Evolutionary conservation across 1,140 invertebrate species (phyloP), one percentile per base, ranked within the genome.

Genomic region (Hirudo medicinalis): DNA sequence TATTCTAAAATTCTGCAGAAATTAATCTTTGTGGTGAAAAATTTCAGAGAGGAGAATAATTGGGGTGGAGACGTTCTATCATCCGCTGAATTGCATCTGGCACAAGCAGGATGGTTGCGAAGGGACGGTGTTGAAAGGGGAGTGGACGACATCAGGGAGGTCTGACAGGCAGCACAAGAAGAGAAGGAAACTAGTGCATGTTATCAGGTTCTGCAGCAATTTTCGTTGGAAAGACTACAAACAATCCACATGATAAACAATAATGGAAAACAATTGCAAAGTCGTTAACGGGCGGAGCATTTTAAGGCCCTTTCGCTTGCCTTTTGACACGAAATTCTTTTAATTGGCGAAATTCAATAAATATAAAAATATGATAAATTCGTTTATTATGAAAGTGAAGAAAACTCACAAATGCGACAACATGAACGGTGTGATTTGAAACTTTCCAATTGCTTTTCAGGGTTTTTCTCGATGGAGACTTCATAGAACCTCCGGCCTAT

Each of bases 41-140:
- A 53, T 70, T 70, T 53, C 60, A 74, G 73, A 74, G n/a, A 36
- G 70, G 27, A 55, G 73, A 32, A 57, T 74, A 25, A 74, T 74
- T 20, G 60, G 73, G 1, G 70, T 74, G 36, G 73, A 74, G 43
- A 72, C 73, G 22, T 74, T 74, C 49, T 74, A 74, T 60, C 73
- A 74, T 40, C 73, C 73, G 9, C 43, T 74, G 25, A 67, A 63
- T 32, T 60, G 70, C 53, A 71, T 74, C 43, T 74, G 73, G 73
- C 73, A 74, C 70, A 40, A 55, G 36, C 73, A 74, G 29, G 73
- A 74, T 40, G 73, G 73, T 9, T 55, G 60, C n/a, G 73, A 74
- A 53, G 67, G 69, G 25, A 74, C 73, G 9, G 70, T 74, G 60
- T n/a, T 74, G 63, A 54, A 69, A 54, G 73, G 73, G 5, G 73